Evolutionary conservation across 2,113 vertebrate species (phyloP), one percentile per base, ranked within the genome.

Genomic region (Hippotragus niger): DNA sequence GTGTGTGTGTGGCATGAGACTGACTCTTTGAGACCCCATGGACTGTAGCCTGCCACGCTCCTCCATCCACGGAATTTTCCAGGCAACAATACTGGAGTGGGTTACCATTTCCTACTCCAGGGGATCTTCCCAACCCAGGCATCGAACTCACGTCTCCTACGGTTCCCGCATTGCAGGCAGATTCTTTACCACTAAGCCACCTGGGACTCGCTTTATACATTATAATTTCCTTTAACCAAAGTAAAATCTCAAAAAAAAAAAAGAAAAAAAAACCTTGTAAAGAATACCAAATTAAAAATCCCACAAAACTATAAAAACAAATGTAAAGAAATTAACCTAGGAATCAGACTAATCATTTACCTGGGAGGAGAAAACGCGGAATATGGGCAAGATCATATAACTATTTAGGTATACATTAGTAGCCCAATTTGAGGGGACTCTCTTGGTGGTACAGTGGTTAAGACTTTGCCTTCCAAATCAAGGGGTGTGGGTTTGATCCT

Each of bases 321-420:
- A 82, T 14, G 13, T 16, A 64, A 83, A 83, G 21, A 91, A 64
- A 88, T 50, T 21, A 90, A 60, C 9, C 14, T 21, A 91, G n/a
- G 40, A 88, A 78, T 78, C 55, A 36, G 31, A 97, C 67, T 81
- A 88, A 86, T 84, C 6, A 89, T 88, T 93, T 93, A n/a, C 31
- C 60, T 83, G 15, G 27, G 45, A 81, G 9, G 57, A 50, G 15
- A 78, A 9, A n/a, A 53, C 7, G 36, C 7, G 17, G n/a, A 92
- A 71, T 21, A 21, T 3, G 12, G 21, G n/a, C 40, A 90, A 76
- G 43, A 81, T 11, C 14, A 67, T 14, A 1, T 31, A 33, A 5
- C 33, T 80, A 80, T 9, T 29, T 62, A 36, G 50, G 71, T 40
- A 53, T 23, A 52, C 0, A 0, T 45, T 86, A 97, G 47, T 6